Evolutionary conservation across 2,113 vertebrate species (phyloP).

Genomic region (Cyanoderma ruficeps): DNA sequence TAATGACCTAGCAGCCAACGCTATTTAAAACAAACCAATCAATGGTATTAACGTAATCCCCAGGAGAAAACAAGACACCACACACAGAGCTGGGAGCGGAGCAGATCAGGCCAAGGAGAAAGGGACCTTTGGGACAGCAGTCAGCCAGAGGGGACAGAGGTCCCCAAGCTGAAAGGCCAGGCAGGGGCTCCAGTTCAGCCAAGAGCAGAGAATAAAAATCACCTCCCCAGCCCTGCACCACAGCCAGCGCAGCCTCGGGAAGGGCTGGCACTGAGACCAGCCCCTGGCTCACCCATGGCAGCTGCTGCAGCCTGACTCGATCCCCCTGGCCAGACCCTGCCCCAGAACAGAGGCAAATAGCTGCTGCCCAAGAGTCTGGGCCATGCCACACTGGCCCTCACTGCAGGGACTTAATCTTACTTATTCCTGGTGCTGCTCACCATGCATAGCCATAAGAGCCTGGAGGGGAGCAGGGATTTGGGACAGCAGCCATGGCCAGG

Average conservation of each 20-base stretch:
- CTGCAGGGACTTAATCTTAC: too few species aligned
- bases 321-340: neutral
- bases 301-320: neutral
- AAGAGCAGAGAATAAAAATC: neutral
- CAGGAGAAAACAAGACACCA: constrained; percentile 63
- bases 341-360: rapidly evolving
- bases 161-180: neutral
- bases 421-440: neutral
- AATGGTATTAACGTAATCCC: constrained; percentile 58
- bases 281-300: rapidly evolving
- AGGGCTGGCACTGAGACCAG: neutral
- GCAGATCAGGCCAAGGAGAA: constrained; percentile 60
- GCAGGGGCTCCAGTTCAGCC: neutral
- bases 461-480: neutral
- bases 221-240: rapidly evolving
- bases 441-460: neutral
- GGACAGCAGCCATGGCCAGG: neutral
- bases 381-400: neutral
- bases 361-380: neutral
- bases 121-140: constrained; percentile 3
- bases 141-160: neutral
- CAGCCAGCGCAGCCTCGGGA: rapidly evolving
- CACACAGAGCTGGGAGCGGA: neutral
- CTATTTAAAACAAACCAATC: constrained; percentile 72
- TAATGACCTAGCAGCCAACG: constrained; percentile 62